phyloP scores from a whole-genome alignment of 1,140 invertebrate species.

The Zaprionus camerounensis region DNA sequence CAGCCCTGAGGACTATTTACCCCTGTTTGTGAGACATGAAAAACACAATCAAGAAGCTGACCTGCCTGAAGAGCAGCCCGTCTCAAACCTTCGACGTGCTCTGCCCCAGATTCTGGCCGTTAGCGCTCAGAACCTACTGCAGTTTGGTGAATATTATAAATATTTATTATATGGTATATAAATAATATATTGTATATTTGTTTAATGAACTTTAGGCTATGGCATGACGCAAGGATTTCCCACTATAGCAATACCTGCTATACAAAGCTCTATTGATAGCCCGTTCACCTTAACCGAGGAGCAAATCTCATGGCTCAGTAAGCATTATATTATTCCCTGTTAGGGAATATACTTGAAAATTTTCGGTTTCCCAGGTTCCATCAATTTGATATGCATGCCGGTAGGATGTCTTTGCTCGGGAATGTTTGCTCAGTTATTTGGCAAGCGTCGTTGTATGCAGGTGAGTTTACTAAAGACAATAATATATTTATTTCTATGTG shows the following conservation, averaged over 20 bases:
- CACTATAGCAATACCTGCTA: slow-evolving; percentile 89
- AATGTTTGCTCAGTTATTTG: slow-evolving; percentile 87
- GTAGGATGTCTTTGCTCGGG: slow-evolving; percentile 89
- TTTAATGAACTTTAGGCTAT: slow-evolving; percentile 84
- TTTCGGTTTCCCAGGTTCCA: slow-evolving; percentile 86
- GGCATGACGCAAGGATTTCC: slow-evolving; percentile 90
- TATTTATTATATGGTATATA: not conserved
- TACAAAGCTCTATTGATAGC: slow-evolving; percentile 84
- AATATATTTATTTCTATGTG: too few relatives aligned
- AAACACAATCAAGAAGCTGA: not conserved
- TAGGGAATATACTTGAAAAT: slow-evolving; percentile 1
- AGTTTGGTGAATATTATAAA: slow-evolving; percentile 15
- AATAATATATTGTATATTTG: not conserved
- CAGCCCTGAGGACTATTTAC: not conserved
- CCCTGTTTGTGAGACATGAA: not conserved
- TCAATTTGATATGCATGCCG: slow-evolving; percentile 90
- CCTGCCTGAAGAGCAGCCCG: not conserved
- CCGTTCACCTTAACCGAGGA: slow-evolving; percentile 11
- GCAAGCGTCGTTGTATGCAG: slow-evolving; percentile 89
- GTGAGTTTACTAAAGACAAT: slow-evolving; percentile 56
- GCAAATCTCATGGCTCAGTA: slow-evolving; percentile 32
- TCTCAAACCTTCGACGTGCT: slow-evolving; percentile 9
- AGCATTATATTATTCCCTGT: not conserved
- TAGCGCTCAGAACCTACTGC: slow-evolving; percentile 16
- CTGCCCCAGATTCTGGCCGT: slow-evolving; percentile 22